Conservation (phyloP, 2,888 invertebrate genomes). For the Sicus ferrugineus region DNA sequence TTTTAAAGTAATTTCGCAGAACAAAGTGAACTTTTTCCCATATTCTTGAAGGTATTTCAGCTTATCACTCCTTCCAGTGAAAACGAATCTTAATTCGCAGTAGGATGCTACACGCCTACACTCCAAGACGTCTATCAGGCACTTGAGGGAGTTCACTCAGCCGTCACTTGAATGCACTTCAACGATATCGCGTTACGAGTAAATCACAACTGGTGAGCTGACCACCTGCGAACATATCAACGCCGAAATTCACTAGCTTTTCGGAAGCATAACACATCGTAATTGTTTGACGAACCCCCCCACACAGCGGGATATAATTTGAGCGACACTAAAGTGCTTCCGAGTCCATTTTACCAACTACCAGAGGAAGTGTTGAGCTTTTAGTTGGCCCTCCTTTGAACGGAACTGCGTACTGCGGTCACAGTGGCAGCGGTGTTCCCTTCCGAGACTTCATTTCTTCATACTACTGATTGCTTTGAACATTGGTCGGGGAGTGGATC, state of each 20-base stretch:
- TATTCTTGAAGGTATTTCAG: too few relatives aligned
- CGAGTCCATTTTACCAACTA: not conserved
- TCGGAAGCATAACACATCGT: not conserved
- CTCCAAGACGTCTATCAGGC: too few relatives aligned
- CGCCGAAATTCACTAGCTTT: conserved; percentile 6
- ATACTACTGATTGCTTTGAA: not conserved
- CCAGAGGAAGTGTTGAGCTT: not conserved
- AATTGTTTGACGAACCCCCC: not conserved
- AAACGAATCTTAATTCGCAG: too few relatives aligned
- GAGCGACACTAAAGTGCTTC: not conserved
- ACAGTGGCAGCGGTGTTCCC: not conserved
- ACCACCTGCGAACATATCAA: conserved; percentile 18
- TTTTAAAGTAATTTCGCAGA: too few relatives aligned
- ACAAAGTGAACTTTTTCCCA: too few relatives aligned
- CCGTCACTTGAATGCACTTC: too few relatives aligned
- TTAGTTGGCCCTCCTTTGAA: not conserved
- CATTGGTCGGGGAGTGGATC: conserved; percentile 11
- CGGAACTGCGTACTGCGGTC: not conserved
- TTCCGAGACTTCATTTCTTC: not conserved
- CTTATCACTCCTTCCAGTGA: too few relatives aligned
- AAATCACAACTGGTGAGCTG: conserved; percentile 10
- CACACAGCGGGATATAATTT: conserved; percentile 5
- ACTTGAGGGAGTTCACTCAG: too few relatives aligned
- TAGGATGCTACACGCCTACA: too few relatives aligned
- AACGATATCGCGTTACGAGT: too few relatives aligned